Evolutionary conservation across 2,797 vertebrate species (phyloP), one percentile per base, ranked within the genome.

Genomic region (Chelonia mydas): DNA sequence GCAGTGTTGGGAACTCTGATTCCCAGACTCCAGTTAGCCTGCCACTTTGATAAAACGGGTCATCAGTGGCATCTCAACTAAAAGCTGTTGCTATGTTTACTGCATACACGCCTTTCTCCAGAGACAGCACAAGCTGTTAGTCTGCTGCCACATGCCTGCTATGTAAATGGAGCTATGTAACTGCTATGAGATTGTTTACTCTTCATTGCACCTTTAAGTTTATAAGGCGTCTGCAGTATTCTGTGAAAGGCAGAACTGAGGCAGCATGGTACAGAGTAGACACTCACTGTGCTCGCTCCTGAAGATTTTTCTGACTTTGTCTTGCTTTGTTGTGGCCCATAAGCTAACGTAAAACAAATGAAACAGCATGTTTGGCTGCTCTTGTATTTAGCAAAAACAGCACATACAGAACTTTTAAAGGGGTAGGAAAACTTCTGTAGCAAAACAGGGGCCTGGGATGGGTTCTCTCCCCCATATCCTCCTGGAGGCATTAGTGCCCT

Each of bases 41-140:
- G 85, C 88, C 55, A 13, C 81, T 96, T 93, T 93, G 87, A 93
- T 89, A 81, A 95, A 96, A 88, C 0, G 2, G 81, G 77, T 96
- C 88, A 92, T 92, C 76, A 79, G 23, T 88, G 41, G 79, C 53
- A 90, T 94, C 90, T 92, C 86, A 74, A 17, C 72, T 96, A 94
- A 90, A 90, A 96, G 79, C 21, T 41, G 31, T 57, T 90, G 27
- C 68, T 88, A 47, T 11, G 91, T 95, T 92, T 74, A 88, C 83
- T 81, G n/a, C 7, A 9, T 86, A 6, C 13, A 19, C 80, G 57
- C 86, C 50, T 90, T 88, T 85, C 79, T 88, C 49, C 47, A 87
- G 85, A 95, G 91, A 94, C 94, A 81, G 83, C 81, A 84, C 28
- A 23, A 89, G 5, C 79, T 83, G 81, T 0, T 2, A 86, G 27